These are phyloP conservation scores for Collichthys lucidus DNA, from an alignment of 2,113 vertebrate genomes.

Conservation along the genomic window DNA sequence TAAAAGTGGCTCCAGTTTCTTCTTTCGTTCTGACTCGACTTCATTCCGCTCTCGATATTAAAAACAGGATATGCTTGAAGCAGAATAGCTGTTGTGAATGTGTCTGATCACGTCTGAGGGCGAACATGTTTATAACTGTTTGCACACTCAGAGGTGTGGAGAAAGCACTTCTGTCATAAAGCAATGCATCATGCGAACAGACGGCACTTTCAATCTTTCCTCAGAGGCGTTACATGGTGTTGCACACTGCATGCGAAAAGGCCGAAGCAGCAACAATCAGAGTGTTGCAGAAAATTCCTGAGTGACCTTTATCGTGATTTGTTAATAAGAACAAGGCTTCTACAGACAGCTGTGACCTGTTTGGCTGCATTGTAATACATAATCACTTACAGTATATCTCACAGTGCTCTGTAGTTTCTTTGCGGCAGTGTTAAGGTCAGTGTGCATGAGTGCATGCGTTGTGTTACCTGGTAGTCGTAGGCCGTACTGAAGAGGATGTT, in stretches of 20 bases:
- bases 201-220: conserved; percentile 31
- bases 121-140: too few species aligned
- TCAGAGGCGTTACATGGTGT: conserved; percentile 21
- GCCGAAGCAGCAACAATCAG: background rate
- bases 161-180: too few species aligned
- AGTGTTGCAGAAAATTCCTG: background rate
- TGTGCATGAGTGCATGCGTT: too few species aligned
- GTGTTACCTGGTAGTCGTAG: conserved; percentile 92
- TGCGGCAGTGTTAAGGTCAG: background rate
- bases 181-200: background rate
- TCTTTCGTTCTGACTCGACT: background rate
- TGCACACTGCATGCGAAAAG: background rate
- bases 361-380: conserved; percentile 20
- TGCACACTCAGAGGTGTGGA: too few species aligned
- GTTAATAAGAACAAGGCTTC: background rate
- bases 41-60: background rate
- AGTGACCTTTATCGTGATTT: background rate
- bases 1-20: background rate
- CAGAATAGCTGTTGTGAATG: background rate
- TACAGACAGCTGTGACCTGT: conserved; percentile 14
- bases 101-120: background rate
- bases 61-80: background rate
- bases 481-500: conserved; percentile 92
- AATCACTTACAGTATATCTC: background rate
- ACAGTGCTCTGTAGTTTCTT: background rate